phyloP scores from a whole-genome alignment of 2,797 vertebrate genomes.

The Cryptoprocta ferox region DNA sequence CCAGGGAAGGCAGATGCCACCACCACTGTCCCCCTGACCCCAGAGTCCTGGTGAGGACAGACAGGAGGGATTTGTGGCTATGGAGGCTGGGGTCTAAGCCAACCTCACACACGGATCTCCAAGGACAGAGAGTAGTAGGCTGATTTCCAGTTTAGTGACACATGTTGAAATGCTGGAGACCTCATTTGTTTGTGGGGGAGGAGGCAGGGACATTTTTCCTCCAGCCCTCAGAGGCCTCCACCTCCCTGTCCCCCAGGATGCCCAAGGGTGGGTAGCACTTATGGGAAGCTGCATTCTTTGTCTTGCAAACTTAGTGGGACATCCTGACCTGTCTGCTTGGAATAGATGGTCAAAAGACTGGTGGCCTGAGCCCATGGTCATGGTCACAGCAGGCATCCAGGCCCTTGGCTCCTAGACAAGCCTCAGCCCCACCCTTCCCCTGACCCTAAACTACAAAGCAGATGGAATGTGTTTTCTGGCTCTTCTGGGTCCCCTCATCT shows the following conservation, averaged over 20 bases:
- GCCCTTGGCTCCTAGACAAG: neutral
- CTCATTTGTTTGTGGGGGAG: neutral
- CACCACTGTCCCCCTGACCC: fast-evolving
- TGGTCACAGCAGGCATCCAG: neutral
- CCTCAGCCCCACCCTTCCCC: neutral
- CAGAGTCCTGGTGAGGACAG: neutral
- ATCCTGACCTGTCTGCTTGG: neutral
- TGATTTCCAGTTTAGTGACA: neutral
- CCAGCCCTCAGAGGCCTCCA: neutral
- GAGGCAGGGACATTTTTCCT: neutral
- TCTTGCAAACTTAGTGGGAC: neutral
- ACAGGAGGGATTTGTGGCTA: neutral
- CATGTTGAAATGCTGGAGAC: neutral
- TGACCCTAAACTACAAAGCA: neutral
- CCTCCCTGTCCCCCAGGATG: neutral
- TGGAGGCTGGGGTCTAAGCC: neutral
- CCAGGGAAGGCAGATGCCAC: neutral
- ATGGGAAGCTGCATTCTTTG: neutral
- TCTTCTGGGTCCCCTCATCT: neutral
- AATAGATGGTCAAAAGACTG: neutral
- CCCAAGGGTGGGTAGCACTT: neutral
- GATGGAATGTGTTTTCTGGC: neutral
- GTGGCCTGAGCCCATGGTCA: neutral
- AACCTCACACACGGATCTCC: neutral
- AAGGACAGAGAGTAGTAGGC: neutral